Base-by-base conservation (phyloP, 2,888 invertebrate species). In the Ennomos erosarius region DNA sequence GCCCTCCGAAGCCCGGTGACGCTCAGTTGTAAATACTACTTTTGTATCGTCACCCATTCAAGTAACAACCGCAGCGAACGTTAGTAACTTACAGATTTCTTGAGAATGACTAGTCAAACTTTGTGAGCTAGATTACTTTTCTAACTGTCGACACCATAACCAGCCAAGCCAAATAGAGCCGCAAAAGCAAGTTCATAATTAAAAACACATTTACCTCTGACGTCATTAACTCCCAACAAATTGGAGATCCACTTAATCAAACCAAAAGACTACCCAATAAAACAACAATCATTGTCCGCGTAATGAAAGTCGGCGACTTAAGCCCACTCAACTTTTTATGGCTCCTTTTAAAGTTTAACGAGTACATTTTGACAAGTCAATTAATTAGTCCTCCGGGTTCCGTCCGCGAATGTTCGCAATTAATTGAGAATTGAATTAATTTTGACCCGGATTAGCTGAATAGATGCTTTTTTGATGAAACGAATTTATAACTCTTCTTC, bases 301-400 rank as follows among this genome's bases (percentile, higher is more conserved):
- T 51, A 62, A 62, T 65, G 64, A 67, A 68, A 69, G 64, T 60
- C 62, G 65, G 62, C 62, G 62, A 68, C 64, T 66, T 66, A 59
- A 68, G 64, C 65, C 61, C 64, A 69, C 59, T 67, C 61, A 62
- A 65, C 69, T 62, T 68, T 65, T 67, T 67, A 69, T 63, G 59
- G 59, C 49, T 61, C 59, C 61, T 60, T 64, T 67, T 63, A 69
- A 68, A 67, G 62, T 68, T 70, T 66, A 69, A 69, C 64, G 68
- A 67, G 65, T 65, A 68, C 65, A 55, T 69, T 62, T 56, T 62
- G 64, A 64, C 65, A 70, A 62, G 65, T 68, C 67, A 70, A 71
- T 71, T 73, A 71, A 68, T 73, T 62, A 62, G 55, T 58, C 51
- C 62, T 59, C 55, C 52, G 38, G 50, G 56, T 65, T 55, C 62